These are phyloP conservation scores for Myotis planiceps DNA, from an alignment of 2,797 vertebrate species.

Conservation along the genomic window DNA sequence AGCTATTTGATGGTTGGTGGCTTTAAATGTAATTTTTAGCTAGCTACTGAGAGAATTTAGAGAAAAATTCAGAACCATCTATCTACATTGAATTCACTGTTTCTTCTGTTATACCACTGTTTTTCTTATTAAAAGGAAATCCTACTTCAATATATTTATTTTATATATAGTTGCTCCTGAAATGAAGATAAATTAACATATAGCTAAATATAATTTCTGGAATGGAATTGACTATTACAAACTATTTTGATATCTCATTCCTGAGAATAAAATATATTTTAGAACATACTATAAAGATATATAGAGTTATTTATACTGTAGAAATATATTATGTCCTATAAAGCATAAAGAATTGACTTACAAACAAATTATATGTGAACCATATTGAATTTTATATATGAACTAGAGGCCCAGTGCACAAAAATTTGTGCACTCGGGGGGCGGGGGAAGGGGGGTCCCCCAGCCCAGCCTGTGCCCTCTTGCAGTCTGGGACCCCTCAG, in stretches of 20 bases:
- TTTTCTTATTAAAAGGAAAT: background rate
- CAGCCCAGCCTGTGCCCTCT: too few species aligned
- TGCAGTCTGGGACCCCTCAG: too few species aligned
- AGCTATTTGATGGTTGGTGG: background rate
- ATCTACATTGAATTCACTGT: background rate
- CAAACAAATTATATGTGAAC: background rate
- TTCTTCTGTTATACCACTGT: background rate
- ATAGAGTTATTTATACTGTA: background rate
- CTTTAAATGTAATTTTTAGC: background rate
- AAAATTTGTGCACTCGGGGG: too few species aligned
- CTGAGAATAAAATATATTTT: background rate
- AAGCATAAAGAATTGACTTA: background rate
- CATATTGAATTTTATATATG: background rate
- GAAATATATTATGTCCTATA: background rate
- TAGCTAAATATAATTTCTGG: background rate
- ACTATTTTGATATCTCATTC: background rate
- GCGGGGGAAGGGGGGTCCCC: too few species aligned
- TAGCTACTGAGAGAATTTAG: background rate
- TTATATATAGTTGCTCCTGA: background rate
- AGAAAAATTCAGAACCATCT: background rate
- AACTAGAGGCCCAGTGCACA: too few species aligned
- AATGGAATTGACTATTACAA: background rate
- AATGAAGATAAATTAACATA: background rate
- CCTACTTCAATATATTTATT: background rate
- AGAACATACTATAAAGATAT: background rate